Evolutionary conservation across 2,888 invertebrate genomes (phyloP).

Genomic region (Colletes collaris): DNA sequence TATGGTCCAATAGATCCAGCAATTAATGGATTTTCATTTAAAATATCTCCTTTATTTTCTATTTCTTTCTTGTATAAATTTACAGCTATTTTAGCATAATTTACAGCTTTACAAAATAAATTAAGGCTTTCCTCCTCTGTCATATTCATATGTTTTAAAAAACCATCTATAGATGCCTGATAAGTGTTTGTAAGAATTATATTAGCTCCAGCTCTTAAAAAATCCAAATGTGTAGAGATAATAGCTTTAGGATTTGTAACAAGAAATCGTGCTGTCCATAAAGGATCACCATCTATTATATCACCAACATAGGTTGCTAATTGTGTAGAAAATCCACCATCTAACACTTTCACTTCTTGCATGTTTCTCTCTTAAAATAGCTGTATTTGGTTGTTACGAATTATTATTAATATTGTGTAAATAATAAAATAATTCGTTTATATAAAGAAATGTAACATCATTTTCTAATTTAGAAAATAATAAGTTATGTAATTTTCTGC

Average conservation of each 20-base stretch:
- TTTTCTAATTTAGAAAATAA: not conserved
- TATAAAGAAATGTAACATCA: not conserved
- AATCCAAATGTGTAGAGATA: slow-evolving; percentile 91
- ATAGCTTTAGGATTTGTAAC: slow-evolving; percentile 91
- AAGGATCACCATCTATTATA: slow-evolving; percentile 92
- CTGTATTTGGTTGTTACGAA: not conserved
- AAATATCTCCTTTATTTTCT: slow-evolving; percentile 41
- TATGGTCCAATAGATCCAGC: slow-evolving; percentile 97
- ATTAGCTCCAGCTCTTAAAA: slow-evolving; percentile 93
- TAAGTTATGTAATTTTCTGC: not conserved
- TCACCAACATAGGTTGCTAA: slow-evolving; percentile 90
- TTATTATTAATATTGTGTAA: not conserved
- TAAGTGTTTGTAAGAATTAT: slow-evolving; percentile 85
- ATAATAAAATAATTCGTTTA: not conserved
- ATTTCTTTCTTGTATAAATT: slow-evolving; percentile 78
- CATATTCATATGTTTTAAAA: slow-evolving; percentile 89
- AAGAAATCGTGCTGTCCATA: slow-evolving; percentile 94
- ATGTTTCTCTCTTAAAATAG: slow-evolving; percentile 25
- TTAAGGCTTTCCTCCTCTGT: slow-evolving; percentile 87
- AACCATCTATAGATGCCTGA: slow-evolving; percentile 84
- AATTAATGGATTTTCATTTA: slow-evolving; percentile 85
- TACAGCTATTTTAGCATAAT: slow-evolving; percentile 90
- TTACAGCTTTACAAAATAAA: slow-evolving; percentile 76
- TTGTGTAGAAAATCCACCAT: slow-evolving; percentile 93
- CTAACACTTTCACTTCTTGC: slow-evolving; percentile 81